phyloP scores from a whole-genome alignment of 2,797 vertebrate species.

The Lagorchestes hirsutus region DNA sequence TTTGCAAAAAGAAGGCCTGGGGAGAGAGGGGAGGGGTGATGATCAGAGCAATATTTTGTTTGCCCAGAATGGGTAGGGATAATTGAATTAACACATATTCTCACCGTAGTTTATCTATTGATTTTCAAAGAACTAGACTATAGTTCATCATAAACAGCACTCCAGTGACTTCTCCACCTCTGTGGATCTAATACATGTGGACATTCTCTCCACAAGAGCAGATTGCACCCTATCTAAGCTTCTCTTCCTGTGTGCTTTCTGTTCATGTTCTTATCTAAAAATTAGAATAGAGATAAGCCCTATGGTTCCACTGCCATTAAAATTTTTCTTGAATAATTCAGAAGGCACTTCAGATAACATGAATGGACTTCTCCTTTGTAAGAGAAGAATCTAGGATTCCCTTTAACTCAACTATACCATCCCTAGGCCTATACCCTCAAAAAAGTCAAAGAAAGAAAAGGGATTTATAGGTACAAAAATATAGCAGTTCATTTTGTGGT shows the following conservation, averaged over 20 bases:
- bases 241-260: background rate
- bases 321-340: slow-evolving; percentile 60
- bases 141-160: slow-evolving; percentile 52
- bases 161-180: background rate
- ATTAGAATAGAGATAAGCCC: background rate
- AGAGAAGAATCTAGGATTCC: background rate
- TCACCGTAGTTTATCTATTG: slow-evolving; percentile 48
- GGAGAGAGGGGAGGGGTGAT: background rate
- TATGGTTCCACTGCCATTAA: background rate
- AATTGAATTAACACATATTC: slow-evolving; percentile 62
- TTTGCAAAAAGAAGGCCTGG: slow-evolving; percentile 49
- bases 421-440: background rate
- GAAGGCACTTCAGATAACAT: background rate
- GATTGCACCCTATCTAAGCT: background rate
- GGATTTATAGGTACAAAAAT: background rate
- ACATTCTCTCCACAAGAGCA: background rate
- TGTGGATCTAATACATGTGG: background rate
- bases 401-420: background rate
- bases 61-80: slow-evolving; percentile 53
- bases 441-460: background rate
- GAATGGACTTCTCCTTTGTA: background rate
- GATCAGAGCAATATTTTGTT: slow-evolving; percentile 61
- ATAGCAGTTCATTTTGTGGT: background rate
- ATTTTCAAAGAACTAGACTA: slow-evolving; percentile 68
- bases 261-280: background rate